phyloP scores from a whole-genome alignment of 2,888 invertebrate genomes.

The Rapana venosa region DNA sequence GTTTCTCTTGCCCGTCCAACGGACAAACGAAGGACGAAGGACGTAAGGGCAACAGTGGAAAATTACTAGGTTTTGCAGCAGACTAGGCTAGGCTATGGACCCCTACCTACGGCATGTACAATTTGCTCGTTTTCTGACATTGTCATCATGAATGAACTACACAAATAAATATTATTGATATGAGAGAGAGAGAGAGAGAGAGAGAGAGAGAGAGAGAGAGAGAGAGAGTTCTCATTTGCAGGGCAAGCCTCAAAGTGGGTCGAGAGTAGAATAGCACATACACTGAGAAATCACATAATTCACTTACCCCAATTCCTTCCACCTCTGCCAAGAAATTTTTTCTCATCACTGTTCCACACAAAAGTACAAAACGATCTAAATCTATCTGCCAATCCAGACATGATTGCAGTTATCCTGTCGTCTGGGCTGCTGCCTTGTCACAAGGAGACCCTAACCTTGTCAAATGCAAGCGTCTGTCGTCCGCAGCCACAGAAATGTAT shows the following conservation, averaged over 20 bases:
- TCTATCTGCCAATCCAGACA: constrained; percentile 58
- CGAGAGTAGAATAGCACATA: too few relatives aligned
- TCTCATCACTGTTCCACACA: constrained; percentile 94
- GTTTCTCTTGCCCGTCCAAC: neutral
- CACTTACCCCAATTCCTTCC: constrained; percentile 88
- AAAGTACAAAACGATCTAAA: constrained; percentile 80
- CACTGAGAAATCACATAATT: neutral
- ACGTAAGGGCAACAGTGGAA: constrained; percentile 3
- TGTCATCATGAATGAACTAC: too few relatives aligned
- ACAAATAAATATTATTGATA: too few relatives aligned
- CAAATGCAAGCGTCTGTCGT: constrained; percentile 45
- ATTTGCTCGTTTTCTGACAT: too few relatives aligned
- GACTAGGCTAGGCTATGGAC: too few relatives aligned
- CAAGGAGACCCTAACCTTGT: constrained; percentile 54
- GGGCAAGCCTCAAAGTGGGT: too few relatives aligned
- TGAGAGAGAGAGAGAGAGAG: neutral
- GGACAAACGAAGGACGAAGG: constrained; percentile 15
- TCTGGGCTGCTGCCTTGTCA: neutral
- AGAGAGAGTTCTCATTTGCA: neutral
- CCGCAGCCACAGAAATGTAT: constrained; percentile 21
- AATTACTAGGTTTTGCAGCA: neutral
- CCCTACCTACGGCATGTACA: too few relatives aligned
- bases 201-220: constrained; percentile 8
- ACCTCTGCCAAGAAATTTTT: constrained; percentile 93
- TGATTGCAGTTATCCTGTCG: neutral